Conservation (phyloP, 1,140 invertebrate species). For the Meloidogyne chitwoodi region DNA sequence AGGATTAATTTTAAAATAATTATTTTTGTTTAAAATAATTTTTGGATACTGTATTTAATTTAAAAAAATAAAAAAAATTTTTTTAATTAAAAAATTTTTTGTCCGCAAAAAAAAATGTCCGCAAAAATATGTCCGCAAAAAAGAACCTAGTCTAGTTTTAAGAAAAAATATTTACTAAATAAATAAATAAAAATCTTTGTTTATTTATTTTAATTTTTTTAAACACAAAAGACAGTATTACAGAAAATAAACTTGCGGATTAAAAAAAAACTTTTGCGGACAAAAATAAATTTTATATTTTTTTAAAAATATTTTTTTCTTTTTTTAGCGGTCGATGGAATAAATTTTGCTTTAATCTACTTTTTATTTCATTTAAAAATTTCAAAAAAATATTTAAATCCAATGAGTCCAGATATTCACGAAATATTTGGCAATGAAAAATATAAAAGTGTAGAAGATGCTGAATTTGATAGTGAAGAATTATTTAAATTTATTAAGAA, state of each 20-base stretch:
- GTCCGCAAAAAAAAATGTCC: too few relatives aligned
- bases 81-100: too few relatives aligned
- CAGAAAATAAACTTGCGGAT: neutral
- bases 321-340: constrained; percentile 33
- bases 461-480: neutral
- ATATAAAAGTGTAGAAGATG: neutral
- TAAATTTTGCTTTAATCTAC: neutral
- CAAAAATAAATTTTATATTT: neutral
- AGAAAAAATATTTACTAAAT: too few relatives aligned
- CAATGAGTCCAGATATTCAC: neutral
- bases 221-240: too few relatives aligned
- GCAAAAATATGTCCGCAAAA: too few relatives aligned
- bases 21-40: too few relatives aligned
- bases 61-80: too few relatives aligned
- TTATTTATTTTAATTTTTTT: too few relatives aligned
- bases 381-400: neutral
- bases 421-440: neutral
- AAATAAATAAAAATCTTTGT: too few relatives aligned
- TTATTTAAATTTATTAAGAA: constrained; percentile 2
- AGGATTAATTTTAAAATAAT: too few relatives aligned
- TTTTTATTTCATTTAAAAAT: neutral
- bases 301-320: neutral
- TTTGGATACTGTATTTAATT: too few relatives aligned
- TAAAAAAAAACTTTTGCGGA: neutral
- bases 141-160: too few relatives aligned